Conservation (phyloP, 2,113 vertebrate genomes). For the Oreochromis tanganicae region DNA sequence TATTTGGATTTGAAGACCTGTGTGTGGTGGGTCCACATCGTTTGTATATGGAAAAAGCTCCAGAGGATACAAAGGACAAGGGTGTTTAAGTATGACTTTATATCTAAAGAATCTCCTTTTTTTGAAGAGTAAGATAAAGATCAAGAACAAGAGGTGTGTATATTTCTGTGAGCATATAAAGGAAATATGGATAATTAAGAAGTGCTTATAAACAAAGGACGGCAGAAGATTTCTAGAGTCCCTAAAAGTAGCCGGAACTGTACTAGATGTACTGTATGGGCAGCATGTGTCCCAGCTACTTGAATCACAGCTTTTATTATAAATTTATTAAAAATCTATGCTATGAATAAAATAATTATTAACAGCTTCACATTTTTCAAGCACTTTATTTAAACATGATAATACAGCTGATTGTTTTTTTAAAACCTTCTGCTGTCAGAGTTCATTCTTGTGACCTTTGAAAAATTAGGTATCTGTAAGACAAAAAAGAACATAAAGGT, state of each 20-base stretch:
- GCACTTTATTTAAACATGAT: slow-evolving; percentile 10
- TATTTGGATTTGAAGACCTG: background rate
- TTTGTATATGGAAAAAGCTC: background rate
- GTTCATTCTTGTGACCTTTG: slow-evolving; percentile 58
- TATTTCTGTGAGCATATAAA: background rate
- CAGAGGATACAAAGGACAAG: background rate
- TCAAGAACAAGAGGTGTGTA: background rate
- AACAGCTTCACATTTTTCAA: background rate
- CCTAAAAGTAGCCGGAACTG: background rate
- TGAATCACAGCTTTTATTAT: background rate
- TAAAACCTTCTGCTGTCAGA: slow-evolving; percentile 60
- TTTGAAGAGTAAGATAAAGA: background rate
- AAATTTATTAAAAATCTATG: background rate
- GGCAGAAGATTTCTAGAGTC: background rate
- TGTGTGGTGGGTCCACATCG: background rate
- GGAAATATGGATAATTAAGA: background rate
- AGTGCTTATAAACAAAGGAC: background rate
- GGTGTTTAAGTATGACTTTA: background rate
- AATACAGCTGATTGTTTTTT: background rate
- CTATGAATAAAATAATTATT: background rate
- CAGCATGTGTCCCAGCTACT: background rate
- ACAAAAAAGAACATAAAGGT: background rate
- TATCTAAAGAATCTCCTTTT: background rate
- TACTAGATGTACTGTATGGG: background rate
- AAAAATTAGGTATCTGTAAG: slow-evolving; percentile 62